Evolutionary conservation across 2,113 vertebrate genomes (phyloP), one percentile per base, ranked within the genome.

Genomic region (Menidia beryllina): DNA sequence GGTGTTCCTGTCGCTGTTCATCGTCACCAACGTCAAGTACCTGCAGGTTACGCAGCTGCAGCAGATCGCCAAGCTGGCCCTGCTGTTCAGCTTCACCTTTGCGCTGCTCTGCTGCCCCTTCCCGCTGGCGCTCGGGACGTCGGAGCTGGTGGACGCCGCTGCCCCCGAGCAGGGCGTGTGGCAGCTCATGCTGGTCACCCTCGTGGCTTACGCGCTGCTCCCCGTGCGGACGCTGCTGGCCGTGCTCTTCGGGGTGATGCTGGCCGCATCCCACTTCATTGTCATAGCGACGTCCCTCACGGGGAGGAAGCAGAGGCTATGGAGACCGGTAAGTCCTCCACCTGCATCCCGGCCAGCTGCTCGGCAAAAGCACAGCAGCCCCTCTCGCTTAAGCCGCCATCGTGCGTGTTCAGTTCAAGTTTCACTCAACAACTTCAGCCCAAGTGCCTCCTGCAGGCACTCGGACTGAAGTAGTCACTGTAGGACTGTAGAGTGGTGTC

Each of bases 121-220:
- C 75, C 95, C 97, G 19, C 93, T 97, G 62, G 95, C 91, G 47
- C 85, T 92, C 27, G 87, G 89, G 34, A 64, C 90, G n/a, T 52
- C 84, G 56, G 88, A 92, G 69, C 72, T 86, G 59, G 85, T 91
- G 77, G 82, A 89, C 41, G 91, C 94, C 50, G 90, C 86, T 45
- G 89, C 94, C 25, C 96, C 97, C 0, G 96, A 97, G 78, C 95
- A 95, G 83, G 97, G 98, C 62, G 95, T 98, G 77, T 99, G 98
- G 98, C 97, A 98, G 91, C 96, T 99, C 60, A 97, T 99, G 92
- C 82, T 99, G 75, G 96, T 99, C 89, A 99, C 96, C 81, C 98
- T 99, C 84, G 94, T 99, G 86, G 96, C 96, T 67, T 98, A 99
- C 90, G 92, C 96, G 52, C 91, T 99, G 87, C 94, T 99, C 76